These are phyloP conservation scores for Notamacropus eugenii DNA, from an alignment of 2,797 vertebrate genomes.

Conservation along the genomic window DNA sequence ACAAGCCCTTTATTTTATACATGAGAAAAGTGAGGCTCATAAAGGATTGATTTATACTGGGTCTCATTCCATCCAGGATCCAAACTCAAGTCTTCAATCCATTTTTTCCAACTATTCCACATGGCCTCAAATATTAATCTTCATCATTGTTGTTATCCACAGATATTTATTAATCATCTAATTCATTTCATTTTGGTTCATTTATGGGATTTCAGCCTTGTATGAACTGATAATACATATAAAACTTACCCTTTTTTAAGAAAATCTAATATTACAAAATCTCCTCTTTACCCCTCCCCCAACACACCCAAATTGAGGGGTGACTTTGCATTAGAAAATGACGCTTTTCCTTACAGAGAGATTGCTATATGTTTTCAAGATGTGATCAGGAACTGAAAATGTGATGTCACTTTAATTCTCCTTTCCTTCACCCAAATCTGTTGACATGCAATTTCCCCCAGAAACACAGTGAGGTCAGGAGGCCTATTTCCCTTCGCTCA, in stretches of 20 bases:
- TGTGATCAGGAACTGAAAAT: neutral
- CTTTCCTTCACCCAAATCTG: neutral
- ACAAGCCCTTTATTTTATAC: neutral
- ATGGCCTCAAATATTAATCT: neutral
- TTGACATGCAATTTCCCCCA: neutral
- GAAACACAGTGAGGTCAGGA: neutral
- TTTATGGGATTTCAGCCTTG: neutral
- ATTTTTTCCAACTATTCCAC: neutral
- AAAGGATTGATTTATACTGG: neutral
- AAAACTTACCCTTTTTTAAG: neutral
- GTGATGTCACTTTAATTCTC: neutral
- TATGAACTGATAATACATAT: neutral
- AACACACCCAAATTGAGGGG: neutral
- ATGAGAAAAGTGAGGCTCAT: neutral
- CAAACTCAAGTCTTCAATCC: neutral
- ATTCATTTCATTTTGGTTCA: neutral
- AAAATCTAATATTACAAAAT: neutral
- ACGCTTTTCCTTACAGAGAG: neutral
- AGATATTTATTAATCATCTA: neutral
- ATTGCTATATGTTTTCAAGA: neutral
- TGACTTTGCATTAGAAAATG: slow-evolving; percentile 25
- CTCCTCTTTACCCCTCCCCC: neutral
- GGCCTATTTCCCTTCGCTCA: neutral
- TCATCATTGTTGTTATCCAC: neutral
- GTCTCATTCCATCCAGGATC: neutral